A percentile compares a stretch with the other conserved stretches of the same genome.
These are phyloP conservation scores for Rousettus madagascariensis DNA, from an alignment of 2,797 vertebrate genomes.

Conservation along the genomic window DNA sequence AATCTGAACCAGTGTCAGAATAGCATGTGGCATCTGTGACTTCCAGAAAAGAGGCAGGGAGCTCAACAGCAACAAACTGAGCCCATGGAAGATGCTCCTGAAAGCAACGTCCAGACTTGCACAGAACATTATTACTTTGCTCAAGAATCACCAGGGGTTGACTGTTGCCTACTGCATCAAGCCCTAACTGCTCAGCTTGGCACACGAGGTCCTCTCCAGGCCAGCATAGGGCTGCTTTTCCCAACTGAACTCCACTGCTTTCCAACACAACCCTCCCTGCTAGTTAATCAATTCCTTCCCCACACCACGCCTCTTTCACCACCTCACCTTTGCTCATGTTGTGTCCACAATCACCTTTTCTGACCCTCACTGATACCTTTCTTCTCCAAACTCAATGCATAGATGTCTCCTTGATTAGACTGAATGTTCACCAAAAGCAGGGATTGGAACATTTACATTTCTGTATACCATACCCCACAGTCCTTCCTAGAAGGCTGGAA, in stretches of 20 bases:
- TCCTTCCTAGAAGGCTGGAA: not conserved
- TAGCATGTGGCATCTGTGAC: not conserved
- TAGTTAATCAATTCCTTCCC: not conserved
- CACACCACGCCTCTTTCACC: not conserved
- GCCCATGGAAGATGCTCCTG: not conserved
- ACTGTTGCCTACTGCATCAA: not conserved
- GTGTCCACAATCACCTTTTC: not conserved
- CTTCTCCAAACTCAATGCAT: not conserved
- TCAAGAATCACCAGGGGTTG: not conserved
- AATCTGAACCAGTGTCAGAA: not conserved
- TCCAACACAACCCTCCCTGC: not conserved
- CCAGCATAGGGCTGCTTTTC: not conserved
- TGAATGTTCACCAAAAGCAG: not conserved
- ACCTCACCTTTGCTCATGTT: not conserved
- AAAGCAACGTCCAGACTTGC: not conserved
- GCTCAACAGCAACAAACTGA: not conserved
- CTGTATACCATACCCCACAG: not conserved
- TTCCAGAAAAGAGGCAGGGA: not conserved
- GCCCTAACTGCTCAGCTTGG: not conserved
- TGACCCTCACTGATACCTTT: not conserved
- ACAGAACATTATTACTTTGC: not conserved
- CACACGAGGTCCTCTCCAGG: not conserved
- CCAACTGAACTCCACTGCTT: not conserved
- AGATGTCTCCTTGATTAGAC: not conserved
- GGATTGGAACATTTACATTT: not conserved